Conservation (phyloP, 37 sponge, comb jelly and placozoan species). For the Axinella damicornis region DNA sequence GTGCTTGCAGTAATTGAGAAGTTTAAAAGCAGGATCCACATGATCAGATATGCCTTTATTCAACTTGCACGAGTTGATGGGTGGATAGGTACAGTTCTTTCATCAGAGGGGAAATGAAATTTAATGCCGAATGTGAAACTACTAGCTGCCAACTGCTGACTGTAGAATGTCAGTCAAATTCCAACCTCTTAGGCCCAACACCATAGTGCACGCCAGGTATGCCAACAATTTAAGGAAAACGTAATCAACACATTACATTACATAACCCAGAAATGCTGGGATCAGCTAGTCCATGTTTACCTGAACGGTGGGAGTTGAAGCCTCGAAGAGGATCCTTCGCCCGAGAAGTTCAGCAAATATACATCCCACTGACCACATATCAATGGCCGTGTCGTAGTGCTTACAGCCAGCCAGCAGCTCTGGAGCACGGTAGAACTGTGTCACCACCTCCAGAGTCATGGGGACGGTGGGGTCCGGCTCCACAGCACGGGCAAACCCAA, state of each 20-base stretch:
- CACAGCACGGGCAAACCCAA: conserved; percentile 90
- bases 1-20: too few species aligned
- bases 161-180: too few species aligned
- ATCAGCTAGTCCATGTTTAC: conserved; percentile 16
- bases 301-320: conserved; percentile 48
- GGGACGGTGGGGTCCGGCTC: conserved; percentile 72
- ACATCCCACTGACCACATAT: conserved; percentile 95
- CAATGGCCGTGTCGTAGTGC: conserved; percentile 87
- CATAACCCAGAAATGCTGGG: not conserved
- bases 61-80: not conserved
- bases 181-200: too few species aligned
- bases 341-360: conserved; percentile 90
- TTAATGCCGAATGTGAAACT: too few species aligned
- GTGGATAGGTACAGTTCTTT: not conserved
- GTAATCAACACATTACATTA: not conserved
- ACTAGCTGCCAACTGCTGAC: too few species aligned
- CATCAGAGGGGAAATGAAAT: too few species aligned
- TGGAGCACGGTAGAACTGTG: conserved; percentile 93
- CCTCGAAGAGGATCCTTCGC: conserved; percentile 82
- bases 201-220: too few species aligned
- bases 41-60: not conserved
- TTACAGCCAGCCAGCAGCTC: conserved; percentile 88
- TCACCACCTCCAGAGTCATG: conserved; percentile 94
- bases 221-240: too few species aligned
- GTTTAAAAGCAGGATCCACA: too few species aligned